Evolutionary conservation across 2,888 invertebrate species (phyloP).

Genomic region (Eristalis tenax): DNA sequence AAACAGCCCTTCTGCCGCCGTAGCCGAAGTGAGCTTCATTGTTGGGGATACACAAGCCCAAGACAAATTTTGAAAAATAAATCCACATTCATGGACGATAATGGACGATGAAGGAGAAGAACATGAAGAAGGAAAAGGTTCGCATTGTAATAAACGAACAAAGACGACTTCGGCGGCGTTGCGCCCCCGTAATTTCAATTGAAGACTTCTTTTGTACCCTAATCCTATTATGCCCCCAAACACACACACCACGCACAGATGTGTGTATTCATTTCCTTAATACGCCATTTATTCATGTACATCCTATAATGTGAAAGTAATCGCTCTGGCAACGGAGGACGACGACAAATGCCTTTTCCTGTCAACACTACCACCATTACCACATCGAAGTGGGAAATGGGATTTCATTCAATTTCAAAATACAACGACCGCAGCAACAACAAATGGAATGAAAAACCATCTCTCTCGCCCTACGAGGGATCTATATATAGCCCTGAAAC

Average conservation of each 20-base stretch:
- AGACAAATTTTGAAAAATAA: constrained; percentile 22
- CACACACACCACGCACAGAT: not conserved
- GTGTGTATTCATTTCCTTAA: not conserved
- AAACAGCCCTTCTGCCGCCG: not conserved
- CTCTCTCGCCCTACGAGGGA: not conserved
- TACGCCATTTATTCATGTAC: constrained; percentile 21
- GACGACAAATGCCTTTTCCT: constrained; percentile 28
- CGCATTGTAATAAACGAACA: constrained; percentile 18
- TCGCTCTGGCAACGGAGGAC: constrained; percentile 20
- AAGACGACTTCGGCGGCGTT: not conserved
- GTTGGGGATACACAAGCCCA: not conserved
- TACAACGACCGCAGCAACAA: too few species aligned
- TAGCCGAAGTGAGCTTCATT: too few species aligned
- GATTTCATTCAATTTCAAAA: constrained; percentile 29
- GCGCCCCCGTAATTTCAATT: not conserved
- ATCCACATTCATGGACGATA: constrained; percentile 27
- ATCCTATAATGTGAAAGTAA: constrained; percentile 14
- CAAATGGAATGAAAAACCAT: not conserved
- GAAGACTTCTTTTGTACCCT: not conserved
- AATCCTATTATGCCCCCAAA: not conserved
- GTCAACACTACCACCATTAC: constrained; percentile 13
- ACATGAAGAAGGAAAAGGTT: not conserved
- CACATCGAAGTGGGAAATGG: constrained; percentile 21
- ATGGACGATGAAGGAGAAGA: not conserved
- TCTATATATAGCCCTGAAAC: not conserved